Base-by-base conservation (phyloP, 1,140 invertebrate genomes). In the Lysiphlebus fabarum region DNA sequence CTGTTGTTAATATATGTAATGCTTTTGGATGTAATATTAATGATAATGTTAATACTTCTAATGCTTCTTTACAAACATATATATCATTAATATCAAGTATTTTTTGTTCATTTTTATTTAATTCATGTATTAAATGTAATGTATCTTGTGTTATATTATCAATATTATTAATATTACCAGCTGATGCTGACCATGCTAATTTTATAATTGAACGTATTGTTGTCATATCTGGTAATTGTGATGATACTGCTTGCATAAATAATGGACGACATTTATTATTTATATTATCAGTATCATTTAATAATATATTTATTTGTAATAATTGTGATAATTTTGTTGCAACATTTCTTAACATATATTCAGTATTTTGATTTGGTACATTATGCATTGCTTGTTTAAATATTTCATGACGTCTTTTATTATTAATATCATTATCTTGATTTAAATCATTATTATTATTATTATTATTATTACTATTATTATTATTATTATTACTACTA, bases 41-140 rank as follows among this genome's bases (percentile, higher is more conserved):
- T 64, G 89, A 89, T 55, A 84, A 82, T 47, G 92, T 93, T 47
- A 98, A 79, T 34, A 95, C 87, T 81, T 98, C 95, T 66, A 98
- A 80, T 26, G 93, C 92, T 79, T 98, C 95, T 67, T 92, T 90
- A 70, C 93, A 95, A 64, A 97, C 88, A 62, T 77, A 67, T 34
- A 84, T 73, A 62, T 85, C 84, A 51, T 84, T 82, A 43, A 74
- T 69, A 63, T 84, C 82, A 6, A 79, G 72, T 55, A 71, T 76
- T 42, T 78, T 68, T 8, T 78, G 72, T 49, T 77, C 74, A 47
- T 75, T 80, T n/a, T 78, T 78, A 65, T 83, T 82, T 0, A 67
- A 68, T 47, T 83, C 81, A 64, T 83, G 73, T 64, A 81, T 62
- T 63, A 66, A 76, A 65, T 90, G 88, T 43, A 90, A 81, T 7